Evolutionary conservation across 2,888 invertebrate genomes (phyloP).

Genomic region (Sarcophaga caerulescens): DNA sequence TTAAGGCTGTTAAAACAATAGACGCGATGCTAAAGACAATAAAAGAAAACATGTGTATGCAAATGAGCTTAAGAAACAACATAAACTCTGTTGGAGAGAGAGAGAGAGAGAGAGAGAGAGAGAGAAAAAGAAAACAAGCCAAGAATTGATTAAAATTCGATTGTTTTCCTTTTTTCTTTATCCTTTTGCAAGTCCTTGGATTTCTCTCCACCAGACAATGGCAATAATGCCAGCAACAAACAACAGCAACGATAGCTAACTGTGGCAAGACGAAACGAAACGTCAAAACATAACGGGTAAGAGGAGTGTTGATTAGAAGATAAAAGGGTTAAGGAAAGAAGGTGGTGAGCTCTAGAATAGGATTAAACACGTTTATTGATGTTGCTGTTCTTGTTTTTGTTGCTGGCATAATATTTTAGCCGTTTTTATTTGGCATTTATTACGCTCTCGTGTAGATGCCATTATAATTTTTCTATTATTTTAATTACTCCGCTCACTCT

Average conservation of each 20-base stretch:
- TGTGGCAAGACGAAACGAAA: slow-evolving; percentile 15
- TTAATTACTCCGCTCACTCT: slow-evolving; percentile 67
- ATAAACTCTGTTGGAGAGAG: no score
- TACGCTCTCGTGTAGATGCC: slow-evolving; percentile 73
- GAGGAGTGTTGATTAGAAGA: slow-evolving; percentile 45
- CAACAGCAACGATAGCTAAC: background rate
- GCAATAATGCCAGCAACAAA: background rate
- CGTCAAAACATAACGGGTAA: slow-evolving; percentile 43
- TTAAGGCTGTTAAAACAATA: slow-evolving; percentile 65
- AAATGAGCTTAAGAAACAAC: slow-evolving; percentile 58
- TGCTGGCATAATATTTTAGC: slow-evolving; percentile 72
- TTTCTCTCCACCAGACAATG: background rate
- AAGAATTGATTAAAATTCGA: slow-evolving; percentile 81
- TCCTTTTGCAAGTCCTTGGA: slow-evolving; percentile 8
- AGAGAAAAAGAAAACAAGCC: slow-evolving; percentile 66
- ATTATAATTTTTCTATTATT: slow-evolving; percentile 69
- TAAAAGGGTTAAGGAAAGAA: slow-evolving; percentile 38
- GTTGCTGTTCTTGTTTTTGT: slow-evolving; percentile 60
- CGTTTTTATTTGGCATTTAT: slow-evolving; percentile 78
- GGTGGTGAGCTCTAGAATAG: slow-evolving; percentile 43
- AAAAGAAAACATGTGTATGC: slow-evolving; percentile 67
- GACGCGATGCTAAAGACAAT: slow-evolving; percentile 54
- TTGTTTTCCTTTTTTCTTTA: slow-evolving; percentile 75
- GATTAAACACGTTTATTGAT: slow-evolving; percentile 61
- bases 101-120: background rate